Percentiles rank a stretch among this genome's conserved stretches.
These are phyloP conservation scores for Hemaris fuciformis DNA, from an alignment of 2,888 invertebrate genomes.

Conservation along the genomic window DNA sequence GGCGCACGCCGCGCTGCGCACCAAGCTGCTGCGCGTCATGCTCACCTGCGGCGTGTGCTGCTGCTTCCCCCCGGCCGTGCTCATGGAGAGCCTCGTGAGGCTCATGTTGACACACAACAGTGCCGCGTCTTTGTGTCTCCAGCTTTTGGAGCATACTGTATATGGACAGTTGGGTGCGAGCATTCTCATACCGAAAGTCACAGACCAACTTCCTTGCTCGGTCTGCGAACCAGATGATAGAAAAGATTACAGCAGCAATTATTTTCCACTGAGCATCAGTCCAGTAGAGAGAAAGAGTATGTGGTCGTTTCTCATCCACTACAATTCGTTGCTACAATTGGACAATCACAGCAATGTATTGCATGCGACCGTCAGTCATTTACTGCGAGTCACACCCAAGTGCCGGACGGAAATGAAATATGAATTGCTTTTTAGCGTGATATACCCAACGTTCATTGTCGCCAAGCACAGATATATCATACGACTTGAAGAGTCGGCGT, in stretches of 20 bases:
- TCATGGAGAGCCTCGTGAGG: slow-evolving; percentile 74
- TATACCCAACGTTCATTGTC: slow-evolving; percentile 82
- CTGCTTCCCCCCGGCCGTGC: slow-evolving; percentile 80
- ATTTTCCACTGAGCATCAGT: slow-evolving; percentile 54
- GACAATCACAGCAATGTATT: slow-evolving; percentile 77
- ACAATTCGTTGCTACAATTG: slow-evolving; percentile 78
- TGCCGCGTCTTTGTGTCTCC: slow-evolving; percentile 67
- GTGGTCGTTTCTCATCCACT: slow-evolving; percentile 82
- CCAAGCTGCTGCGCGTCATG: slow-evolving; percentile 78
- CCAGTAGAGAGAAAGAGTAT: slow-evolving; percentile 60
- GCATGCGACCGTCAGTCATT: slow-evolving; percentile 80
- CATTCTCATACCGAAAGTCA: slow-evolving; percentile 49
- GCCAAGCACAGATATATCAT: slow-evolving; percentile 76
- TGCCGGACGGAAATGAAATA: slow-evolving; percentile 79
- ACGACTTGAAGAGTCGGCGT: slow-evolving; percentile 70
- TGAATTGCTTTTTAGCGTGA: slow-evolving; percentile 81
- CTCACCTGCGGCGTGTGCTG: slow-evolving; percentile 83
- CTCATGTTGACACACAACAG: slow-evolving; percentile 67
- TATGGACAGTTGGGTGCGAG: slow-evolving; percentile 82
- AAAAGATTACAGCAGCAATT: slow-evolving; percentile 44
- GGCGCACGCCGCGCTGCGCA: slow-evolving; percentile 59
- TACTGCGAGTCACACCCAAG: slow-evolving; percentile 80
- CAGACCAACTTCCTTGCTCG: slow-evolving; percentile 70
- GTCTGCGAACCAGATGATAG: slow-evolving; percentile 65
- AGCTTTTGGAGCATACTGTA: slow-evolving; percentile 80